A percentile compares a stretch with the other conserved stretches of the same genome.
These are phyloP conservation scores for Trichopria drosophilae DNA, from an alignment of 2,888 invertebrate species.

Conservation along the genomic window DNA sequence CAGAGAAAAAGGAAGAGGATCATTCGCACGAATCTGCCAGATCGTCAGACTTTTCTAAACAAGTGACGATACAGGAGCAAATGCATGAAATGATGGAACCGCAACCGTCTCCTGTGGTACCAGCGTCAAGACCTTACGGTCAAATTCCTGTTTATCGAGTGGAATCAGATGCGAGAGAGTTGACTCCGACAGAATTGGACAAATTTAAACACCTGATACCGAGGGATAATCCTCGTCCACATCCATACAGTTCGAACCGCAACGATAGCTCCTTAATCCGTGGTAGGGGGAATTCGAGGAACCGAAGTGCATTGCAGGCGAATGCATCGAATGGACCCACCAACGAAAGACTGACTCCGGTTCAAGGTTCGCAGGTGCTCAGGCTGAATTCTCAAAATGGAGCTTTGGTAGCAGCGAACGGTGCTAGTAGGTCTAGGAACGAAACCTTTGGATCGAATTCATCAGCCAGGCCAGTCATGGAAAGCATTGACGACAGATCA, in stretches of 20 bases:
- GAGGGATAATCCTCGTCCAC: constrained; percentile 40
- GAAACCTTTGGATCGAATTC: too few relatives aligned
- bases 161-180: constrained; percentile 63
- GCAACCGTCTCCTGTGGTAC: constrained; percentile 42
- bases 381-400: too few relatives aligned
- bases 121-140: constrained; percentile 46
- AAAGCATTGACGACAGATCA: too few relatives aligned
- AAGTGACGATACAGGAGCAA: constrained; percentile 49
- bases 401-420: too few relatives aligned
- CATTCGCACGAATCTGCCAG: constrained; percentile 2
- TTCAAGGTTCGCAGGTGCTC: too few relatives aligned
- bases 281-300: constrained; percentile 36
- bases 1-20: constrained; percentile 27
- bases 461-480: too few relatives aligned
- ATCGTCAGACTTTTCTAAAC: constrained; percentile 46
- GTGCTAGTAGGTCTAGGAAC: too few relatives aligned
- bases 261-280: constrained; percentile 38
- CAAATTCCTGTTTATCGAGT: constrained; percentile 65
- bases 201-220: constrained; percentile 55
- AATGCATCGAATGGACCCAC: too few relatives aligned
- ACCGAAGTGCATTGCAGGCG: too few relatives aligned
- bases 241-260: constrained; percentile 35
- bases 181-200: constrained; percentile 62
- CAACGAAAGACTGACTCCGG: too few relatives aligned
- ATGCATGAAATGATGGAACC: constrained; percentile 48